Percentiles rank a stretch among this genome's conserved stretches.
Evolutionary conservation across 2,113 vertebrate species (phyloP).

Genomic region (Castor canadensis): DNA sequence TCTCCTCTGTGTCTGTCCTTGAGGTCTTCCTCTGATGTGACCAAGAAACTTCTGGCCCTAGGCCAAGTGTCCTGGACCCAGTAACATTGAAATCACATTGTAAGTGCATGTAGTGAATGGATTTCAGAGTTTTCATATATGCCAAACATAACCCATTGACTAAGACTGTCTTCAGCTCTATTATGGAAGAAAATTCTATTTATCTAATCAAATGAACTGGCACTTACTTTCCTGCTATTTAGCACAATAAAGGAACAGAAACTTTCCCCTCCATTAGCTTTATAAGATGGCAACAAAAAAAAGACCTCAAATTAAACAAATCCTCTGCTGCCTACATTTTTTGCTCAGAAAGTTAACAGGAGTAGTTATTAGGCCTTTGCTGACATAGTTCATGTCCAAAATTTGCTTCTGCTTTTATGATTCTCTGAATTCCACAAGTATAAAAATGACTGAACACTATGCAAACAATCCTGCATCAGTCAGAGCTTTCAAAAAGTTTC

Average conservation of each 20-base stretch:
- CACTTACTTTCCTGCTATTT: not conserved
- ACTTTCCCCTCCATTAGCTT: not conserved
- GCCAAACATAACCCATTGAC: not conserved
- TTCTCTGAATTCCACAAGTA: not conserved
- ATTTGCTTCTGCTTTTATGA: constrained; percentile 21
- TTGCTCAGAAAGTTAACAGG: not conserved
- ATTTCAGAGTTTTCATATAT: not conserved
- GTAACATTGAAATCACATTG: not conserved
- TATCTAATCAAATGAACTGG: constrained; percentile 18
- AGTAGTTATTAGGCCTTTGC: not conserved
- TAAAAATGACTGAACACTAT: constrained; percentile 2
- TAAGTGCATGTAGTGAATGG: not conserved
- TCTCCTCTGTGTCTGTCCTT: no score
- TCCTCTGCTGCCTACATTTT: not conserved
- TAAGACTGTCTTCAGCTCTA: not conserved
- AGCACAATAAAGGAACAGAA: not conserved
- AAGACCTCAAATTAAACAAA: not conserved
- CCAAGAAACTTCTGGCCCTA: no score
- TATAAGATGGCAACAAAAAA: not conserved
- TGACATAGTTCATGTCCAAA: constrained; percentile 29
- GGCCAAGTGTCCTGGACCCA: no score
- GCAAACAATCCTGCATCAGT: not conserved
- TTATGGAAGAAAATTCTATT: not conserved
- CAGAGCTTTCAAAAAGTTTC: not conserved
- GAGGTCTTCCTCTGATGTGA: no score